phyloP scores from a whole-genome alignment of 2,113 vertebrate genomes.

The Mustela lutreola region DNA sequence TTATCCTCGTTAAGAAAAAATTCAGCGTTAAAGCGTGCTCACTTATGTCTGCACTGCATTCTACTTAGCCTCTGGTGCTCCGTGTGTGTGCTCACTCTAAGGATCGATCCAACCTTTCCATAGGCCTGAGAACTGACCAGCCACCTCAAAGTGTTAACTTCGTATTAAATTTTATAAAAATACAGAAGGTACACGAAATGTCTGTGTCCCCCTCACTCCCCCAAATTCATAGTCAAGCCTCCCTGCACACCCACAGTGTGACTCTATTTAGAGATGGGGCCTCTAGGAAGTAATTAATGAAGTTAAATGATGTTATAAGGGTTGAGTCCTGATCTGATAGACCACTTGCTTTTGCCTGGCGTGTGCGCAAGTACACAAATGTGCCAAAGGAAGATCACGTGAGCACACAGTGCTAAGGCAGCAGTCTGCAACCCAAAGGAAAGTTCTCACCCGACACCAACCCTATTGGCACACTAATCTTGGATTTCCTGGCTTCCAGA shows the following conservation, averaged over 20 bases:
- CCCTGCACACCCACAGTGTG: neutral
- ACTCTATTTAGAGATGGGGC: neutral
- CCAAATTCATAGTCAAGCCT: neutral
- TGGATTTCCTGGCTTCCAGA: neutral
- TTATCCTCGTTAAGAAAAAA: neutral
- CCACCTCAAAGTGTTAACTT: neutral
- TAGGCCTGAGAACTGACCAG: neutral
- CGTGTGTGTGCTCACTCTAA: neutral
- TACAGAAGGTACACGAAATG: neutral
- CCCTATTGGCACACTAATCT: neutral
- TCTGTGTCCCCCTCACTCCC: neutral
- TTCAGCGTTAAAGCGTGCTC: neutral
- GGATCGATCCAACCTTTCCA: neutral
- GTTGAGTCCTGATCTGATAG: neutral
- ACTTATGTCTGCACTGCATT: neutral
- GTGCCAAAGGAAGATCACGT: neutral
- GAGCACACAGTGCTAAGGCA: neutral
- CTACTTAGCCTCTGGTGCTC: neutral
- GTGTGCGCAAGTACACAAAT: fast-evolving
- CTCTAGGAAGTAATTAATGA: neutral
- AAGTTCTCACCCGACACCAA: neutral
- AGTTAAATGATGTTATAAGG: neutral
- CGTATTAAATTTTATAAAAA: constrained; percentile 12
- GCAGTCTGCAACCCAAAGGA: neutral
- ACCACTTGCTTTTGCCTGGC: neutral